These are phyloP conservation scores for Metallyticus violacea DNA, from an alignment of 2,888 invertebrate species.

Conservation along the genomic window DNA sequence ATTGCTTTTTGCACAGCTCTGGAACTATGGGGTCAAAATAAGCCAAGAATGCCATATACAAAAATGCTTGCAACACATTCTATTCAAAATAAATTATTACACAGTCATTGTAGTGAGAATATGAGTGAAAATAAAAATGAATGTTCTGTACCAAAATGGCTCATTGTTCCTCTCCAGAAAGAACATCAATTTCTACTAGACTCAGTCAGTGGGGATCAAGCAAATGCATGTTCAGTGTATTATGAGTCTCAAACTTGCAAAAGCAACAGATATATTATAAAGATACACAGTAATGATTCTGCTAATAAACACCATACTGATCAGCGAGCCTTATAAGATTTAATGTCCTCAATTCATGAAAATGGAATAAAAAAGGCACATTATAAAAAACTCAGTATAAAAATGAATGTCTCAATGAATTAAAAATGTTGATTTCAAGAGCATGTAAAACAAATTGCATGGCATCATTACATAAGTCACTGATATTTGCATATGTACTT, in stretches of 20 bases:
- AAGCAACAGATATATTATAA: background rate
- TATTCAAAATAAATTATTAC: background rate
- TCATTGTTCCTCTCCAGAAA: background rate
- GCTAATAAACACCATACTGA: background rate
- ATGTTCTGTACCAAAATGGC: background rate
- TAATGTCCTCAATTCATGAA: too few species aligned
- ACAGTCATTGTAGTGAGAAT: background rate
- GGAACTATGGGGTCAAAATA: background rate
- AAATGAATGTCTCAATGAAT: background rate
- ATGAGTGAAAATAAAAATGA: background rate
- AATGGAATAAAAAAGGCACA: background rate
- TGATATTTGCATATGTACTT: too few species aligned
- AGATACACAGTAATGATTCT: background rate
- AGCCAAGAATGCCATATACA: slow-evolving; percentile 1
- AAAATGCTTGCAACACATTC: background rate
- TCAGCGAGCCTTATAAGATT: too few species aligned
- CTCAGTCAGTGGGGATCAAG: background rate
- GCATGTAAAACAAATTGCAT: background rate
- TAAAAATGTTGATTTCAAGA: background rate
- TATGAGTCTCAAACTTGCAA: background rate
- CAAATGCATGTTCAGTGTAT: background rate
- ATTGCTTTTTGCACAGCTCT: background rate
- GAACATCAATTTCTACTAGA: background rate
- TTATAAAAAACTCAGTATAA: background rate
- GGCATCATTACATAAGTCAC: background rate